Base-by-base conservation (phyloP, 2,888 invertebrate genomes). In the Parnassius orleans region DNA sequence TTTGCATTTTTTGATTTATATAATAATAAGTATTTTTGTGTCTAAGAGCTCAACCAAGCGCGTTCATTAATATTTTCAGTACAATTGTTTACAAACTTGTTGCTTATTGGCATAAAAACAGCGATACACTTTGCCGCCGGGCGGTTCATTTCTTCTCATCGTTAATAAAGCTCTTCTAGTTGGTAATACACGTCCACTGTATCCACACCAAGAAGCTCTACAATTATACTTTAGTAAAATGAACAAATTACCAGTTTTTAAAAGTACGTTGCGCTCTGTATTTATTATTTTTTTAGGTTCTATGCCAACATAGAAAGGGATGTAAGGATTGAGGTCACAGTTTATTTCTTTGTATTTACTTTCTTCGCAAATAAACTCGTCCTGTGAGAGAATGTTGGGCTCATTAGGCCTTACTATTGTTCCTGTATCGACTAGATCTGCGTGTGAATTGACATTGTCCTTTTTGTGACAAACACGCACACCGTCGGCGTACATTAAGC, bases 281-380 rank as follows among this genome's bases (percentile, higher is more conserved):
- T 79, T 73, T 1, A 79, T 57, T 1, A 71, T 57, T 24, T 81
- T 70, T 68, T 81, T 89, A 9, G 72, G 15, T 65, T 78, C 78
- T 1, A 90, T 70, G 2, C 81, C 83, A 3, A 72, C 68, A 0
- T 72, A 65, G 60, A 75, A 84, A 2, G 89, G 86, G 3, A 87
- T 72, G 57, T 75, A 85, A 10, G 74, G 72, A 66, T 89, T 84
- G 2, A 82, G 69, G 70, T 90, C 88, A 65, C 90, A 90, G 59
- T 75, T 73, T 0, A 90, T 69, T 59, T 68, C 67, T 61, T 72
- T 80, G 41, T 71, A 63, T 14, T 68, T 53, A 61, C 66, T 72
- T 67, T 90, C 80, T 70, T 90, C 87, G 66, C 90, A 90, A 67
- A 90, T 71, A 58, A 88, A 87, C 66, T 90, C 90, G 14, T 89